Evolutionary conservation across 2,888 invertebrate species (phyloP).

Genomic region (Diaphora mendica): DNA sequence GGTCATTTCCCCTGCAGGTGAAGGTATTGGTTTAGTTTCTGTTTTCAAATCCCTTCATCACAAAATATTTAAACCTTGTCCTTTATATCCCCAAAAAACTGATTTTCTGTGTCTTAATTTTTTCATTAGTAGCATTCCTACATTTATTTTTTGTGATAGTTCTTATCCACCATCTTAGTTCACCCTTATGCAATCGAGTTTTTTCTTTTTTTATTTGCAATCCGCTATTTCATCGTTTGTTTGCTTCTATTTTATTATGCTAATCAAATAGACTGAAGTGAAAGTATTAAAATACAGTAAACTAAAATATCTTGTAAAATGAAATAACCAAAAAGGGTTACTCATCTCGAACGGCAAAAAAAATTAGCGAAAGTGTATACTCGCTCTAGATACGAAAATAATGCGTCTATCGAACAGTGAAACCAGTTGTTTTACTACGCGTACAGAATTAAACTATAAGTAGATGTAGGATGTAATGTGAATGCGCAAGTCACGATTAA

Average conservation of each 20-base stretch:
- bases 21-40: no score
- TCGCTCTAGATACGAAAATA: slow-evolving; percentile 73
- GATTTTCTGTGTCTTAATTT: no score
- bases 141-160: background rate
- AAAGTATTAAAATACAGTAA: slow-evolving; percentile 46
- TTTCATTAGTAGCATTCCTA: no score
- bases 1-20: no score
- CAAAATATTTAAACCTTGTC: no score
- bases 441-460: slow-evolving; percentile 62
- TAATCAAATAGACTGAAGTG: slow-evolving; percentile 23
- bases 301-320: slow-evolving; percentile 25
- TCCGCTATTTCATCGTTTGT: background rate
- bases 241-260: background rate
- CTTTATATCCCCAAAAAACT: no score
- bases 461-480: slow-evolving; percentile 37
- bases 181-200: background rate
- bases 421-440: slow-evolving; percentile 67
- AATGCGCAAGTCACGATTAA: slow-evolving; percentile 37
- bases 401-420: slow-evolving; percentile 76
- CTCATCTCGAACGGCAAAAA: slow-evolving; percentile 32
- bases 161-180: background rate
- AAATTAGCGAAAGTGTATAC: slow-evolving; percentile 69
- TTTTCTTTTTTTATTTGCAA: background rate
- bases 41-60: no score
- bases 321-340: slow-evolving; percentile 43